Evolutionary conservation across 2,797 vertebrate genomes (phyloP).

Genomic region (Naso thynnoides): DNA sequence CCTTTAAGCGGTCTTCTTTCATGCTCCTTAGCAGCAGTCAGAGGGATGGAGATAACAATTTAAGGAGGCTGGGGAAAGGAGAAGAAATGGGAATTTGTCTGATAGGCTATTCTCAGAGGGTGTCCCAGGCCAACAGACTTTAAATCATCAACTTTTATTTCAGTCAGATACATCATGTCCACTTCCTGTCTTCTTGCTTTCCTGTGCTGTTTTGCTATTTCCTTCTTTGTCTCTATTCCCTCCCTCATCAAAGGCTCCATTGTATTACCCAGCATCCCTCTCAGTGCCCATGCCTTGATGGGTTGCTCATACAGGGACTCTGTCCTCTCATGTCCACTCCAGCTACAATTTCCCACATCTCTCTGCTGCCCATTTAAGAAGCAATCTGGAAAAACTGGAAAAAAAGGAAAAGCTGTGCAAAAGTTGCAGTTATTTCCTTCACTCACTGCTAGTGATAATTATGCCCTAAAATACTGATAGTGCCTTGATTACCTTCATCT

Average conservation of each 20-base stretch:
- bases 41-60: constrained; percentile 63
- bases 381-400: neutral
- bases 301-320: neutral
- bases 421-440: constrained; percentile 42
- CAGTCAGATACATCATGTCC: constrained; percentile 33
- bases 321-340: constrained; percentile 13
- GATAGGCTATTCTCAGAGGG: constrained; percentile 55
- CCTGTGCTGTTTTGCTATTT: constrained; percentile 18
- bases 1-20: constrained; percentile 64
- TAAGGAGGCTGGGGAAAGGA: constrained; percentile 61
- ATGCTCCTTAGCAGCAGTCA: constrained; percentile 62
- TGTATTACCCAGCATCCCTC: constrained; percentile 28
- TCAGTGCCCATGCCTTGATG: constrained; percentile 19
- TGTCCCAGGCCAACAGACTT: constrained; percentile 52
- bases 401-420: constrained; percentile 16
- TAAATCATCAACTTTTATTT: constrained; percentile 60
- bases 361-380: constrained; percentile 5
- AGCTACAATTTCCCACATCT: constrained; percentile 21
- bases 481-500: constrained; percentile 32
- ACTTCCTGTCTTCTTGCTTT: constrained; percentile 21
- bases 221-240: neutral
- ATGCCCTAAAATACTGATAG: constrained; percentile 39
- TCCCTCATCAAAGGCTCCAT: constrained; percentile 24
- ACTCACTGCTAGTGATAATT: constrained; percentile 38
- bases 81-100: constrained; percentile 56